Evolutionary conservation across 1,140 invertebrate species (phyloP), one percentile per base, ranked within the genome.

Genomic region (Nephila pilipes): DNA sequence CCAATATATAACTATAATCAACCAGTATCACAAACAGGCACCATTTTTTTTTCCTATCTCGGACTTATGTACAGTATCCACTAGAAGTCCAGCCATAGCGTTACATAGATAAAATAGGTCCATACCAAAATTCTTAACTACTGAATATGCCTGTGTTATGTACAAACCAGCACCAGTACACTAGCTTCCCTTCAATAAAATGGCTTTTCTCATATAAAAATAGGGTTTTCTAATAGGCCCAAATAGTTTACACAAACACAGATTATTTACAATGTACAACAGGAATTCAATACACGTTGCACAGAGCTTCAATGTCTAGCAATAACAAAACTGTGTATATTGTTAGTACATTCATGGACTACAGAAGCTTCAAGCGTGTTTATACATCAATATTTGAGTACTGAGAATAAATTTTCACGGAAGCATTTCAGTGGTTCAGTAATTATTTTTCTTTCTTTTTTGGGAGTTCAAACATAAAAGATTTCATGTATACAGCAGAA

Each of bases 151-250:
- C 90, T 80, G 89, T 79, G 25, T n/a, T 87, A 93, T 93, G 22
- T 93, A 93, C 91, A 93, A 58, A 93, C 91, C 91, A 93, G 91
- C 91, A 93, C 91, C 91, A 38, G 79, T 63, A 58, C 83, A 87
- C 65, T 87, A 87, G 65, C 65, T 93, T 93, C 91, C 91, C 91
- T 87, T 87, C 85, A 63, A 75, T 75, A 75, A 93, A 93, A 93
- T 93, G 91, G 91, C 91, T 93, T 93, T 93, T 92, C 46, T 85
- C 85, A 80, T 93, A 87, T 93, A 93, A 75, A 93, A 93, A 93
- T 93, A 93, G 91, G 91, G 91, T 87, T 92, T 93, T 87, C 91
- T 93, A 93, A 85, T 57, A 87, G 83, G 85, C 63, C 65, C 91
- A 93, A 36, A 87, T 93, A 75, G 32, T 93, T 80, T 92, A 85